A percentile compares a stretch with the other conserved stretches of the same genome.
Conservation (phyloP, 2,113 vertebrate genomes). For the Bubalus kerabau region DNA sequence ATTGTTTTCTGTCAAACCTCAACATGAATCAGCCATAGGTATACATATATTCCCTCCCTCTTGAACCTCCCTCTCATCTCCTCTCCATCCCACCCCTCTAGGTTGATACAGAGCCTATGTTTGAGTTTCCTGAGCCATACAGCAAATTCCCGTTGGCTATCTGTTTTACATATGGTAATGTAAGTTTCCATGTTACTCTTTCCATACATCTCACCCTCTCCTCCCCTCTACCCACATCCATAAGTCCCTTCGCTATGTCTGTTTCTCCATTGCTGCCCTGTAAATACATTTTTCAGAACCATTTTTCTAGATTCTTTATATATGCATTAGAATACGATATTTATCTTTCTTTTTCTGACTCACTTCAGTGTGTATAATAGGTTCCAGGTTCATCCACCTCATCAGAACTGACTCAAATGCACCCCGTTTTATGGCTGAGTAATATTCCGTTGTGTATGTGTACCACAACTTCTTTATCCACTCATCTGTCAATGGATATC, state of each 20-base stretch:
- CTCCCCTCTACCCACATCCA: accelerated
- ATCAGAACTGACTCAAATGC: not conserved
- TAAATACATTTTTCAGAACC: not conserved
- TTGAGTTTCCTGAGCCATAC: not conserved
- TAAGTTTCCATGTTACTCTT: not conserved
- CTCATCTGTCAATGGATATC: not conserved
- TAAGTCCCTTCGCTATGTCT: not conserved
- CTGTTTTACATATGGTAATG: not conserved
- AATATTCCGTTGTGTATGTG: not conserved
- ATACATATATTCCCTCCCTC: not conserved
- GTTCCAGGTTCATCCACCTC: not conserved
- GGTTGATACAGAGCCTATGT: not conserved
- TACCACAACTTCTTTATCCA: not conserved
- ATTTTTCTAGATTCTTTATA: not conserved
- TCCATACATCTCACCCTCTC: not conserved
- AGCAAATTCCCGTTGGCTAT: not conserved
- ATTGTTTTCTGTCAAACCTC: not conserved
- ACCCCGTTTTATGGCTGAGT: not conserved
- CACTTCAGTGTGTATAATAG: not conserved
- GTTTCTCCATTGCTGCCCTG: not conserved
- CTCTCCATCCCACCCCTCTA: not conserved
- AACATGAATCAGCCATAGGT: not conserved
- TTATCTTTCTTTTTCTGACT: not conserved
- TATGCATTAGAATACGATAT: not conserved
- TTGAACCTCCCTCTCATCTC: not conserved